Percentiles rank a stretch among this genome's conserved stretches.
Evolutionary conservation across 2,888 invertebrate genomes (phyloP).

Genomic region (Sacculina carcini): DNA sequence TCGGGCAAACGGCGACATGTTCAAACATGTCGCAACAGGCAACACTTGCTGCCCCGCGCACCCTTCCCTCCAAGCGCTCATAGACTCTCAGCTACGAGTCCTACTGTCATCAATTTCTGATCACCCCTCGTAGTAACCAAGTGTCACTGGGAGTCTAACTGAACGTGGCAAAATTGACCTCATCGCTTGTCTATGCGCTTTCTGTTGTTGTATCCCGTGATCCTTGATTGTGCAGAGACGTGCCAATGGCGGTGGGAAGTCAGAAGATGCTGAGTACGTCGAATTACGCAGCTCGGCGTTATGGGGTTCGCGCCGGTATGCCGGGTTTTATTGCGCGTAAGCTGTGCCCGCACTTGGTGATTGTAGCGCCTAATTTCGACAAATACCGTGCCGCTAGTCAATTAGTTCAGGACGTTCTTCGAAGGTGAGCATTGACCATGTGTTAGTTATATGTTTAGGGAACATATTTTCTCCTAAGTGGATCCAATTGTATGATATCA

Average conservation of each 20-base stretch:
- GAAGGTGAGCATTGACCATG: not conserved
- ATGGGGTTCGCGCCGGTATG: slow-evolving; percentile 33
- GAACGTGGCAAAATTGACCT: too few species aligned
- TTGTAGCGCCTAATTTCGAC: slow-evolving; percentile 25
- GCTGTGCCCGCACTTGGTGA: slow-evolving; percentile 28
- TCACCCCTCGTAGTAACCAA: too few species aligned
- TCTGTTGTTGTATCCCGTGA: too few species aligned
- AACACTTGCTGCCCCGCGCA: too few species aligned
- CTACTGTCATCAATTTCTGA: too few species aligned
- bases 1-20: too few species aligned
- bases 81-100: too few species aligned
- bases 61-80: too few species aligned
- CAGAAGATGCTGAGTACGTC: slow-evolving; percentile 30
- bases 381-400: slow-evolving; percentile 25
- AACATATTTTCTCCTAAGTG: not conserved
- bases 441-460: not conserved
- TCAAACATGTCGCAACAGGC: too few species aligned
- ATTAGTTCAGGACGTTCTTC: slow-evolving; percentile 16
- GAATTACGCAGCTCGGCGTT: slow-evolving; percentile 30
- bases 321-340: slow-evolving; percentile 25
- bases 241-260: slow-evolving; percentile 32
- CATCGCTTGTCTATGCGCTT: too few species aligned
- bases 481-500: not conserved
- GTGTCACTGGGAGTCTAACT: too few species aligned
- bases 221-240: slow-evolving; percentile 18